phyloP scores from a whole-genome alignment of 2,888 invertebrate species.

The Netelia virgata region DNA sequence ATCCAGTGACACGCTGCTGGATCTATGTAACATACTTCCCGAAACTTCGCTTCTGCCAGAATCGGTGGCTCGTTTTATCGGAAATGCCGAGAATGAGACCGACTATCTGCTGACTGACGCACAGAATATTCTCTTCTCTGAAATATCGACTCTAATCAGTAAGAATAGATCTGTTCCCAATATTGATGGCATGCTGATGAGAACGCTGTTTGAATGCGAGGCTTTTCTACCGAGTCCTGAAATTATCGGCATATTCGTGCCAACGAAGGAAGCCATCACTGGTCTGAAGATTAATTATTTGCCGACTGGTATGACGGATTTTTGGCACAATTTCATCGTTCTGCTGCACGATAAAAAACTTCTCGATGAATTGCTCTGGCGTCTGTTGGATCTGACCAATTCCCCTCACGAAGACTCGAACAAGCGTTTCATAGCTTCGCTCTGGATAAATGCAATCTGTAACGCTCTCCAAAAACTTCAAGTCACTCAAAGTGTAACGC shows the following conservation, averaged over 20 bases:
- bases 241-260: constrained; percentile 75
- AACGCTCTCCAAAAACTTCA: constrained; percentile 85
- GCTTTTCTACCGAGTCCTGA: constrained; percentile 80
- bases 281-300: constrained; percentile 68
- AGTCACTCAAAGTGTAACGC: constrained; percentile 76
- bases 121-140: constrained; percentile 74
- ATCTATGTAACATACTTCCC: constrained; percentile 69
- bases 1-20: constrained; percentile 73
- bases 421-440: constrained; percentile 85
- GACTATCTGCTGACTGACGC: constrained; percentile 73
- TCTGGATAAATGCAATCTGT: constrained; percentile 86
- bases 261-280: constrained; percentile 53
- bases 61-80: neutral
- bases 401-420: constrained; percentile 78
- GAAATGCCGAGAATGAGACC: constrained; percentile 64
- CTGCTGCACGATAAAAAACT: constrained; percentile 86
- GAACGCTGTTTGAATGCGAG: constrained; percentile 78
- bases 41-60: constrained; percentile 46
- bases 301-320: constrained; percentile 78
- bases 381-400: constrained; percentile 85
- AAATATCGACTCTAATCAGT: constrained; percentile 76
- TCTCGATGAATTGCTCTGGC: constrained; percentile 85
- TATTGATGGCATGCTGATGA: constrained; percentile 76
- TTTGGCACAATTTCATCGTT: constrained; percentile 87
- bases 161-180: constrained; percentile 71